Conservation (phyloP, 1,140 invertebrate genomes). For the Neodiprion virginianus region DNA sequence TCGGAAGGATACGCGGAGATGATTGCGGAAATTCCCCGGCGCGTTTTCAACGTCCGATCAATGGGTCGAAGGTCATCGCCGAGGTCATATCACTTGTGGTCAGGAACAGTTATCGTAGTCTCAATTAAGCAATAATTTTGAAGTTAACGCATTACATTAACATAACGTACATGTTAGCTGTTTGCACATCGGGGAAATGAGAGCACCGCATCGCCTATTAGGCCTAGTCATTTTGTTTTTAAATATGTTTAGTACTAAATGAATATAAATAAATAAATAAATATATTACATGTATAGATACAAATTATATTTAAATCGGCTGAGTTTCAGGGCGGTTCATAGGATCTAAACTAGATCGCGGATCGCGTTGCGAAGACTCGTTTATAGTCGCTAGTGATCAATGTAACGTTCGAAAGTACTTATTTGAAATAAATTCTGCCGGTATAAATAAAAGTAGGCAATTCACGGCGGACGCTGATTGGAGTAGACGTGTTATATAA, state of each 20-base stretch:
- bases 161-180: not conserved
- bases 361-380: not conserved
- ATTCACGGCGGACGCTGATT: not conserved
- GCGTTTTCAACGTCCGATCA: not conserved
- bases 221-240: slow-evolving; percentile 57
- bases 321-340: not conserved
- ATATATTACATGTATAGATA: not conserved
- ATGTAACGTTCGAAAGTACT: not conserved
- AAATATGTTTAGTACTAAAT: slow-evolving; percentile 30
- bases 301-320: not conserved
- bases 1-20: not conserved
- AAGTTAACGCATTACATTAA: not conserved
- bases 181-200: not conserved
- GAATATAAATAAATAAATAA: not conserved
- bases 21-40: too few species aligned
- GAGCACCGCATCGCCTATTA: slow-evolving; percentile 54
- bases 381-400: not conserved
- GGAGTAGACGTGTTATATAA: not conserved
- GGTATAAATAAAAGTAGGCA: not conserved
- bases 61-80: not conserved
- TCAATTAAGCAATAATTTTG: not conserved
- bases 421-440: not conserved
- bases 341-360: not conserved
- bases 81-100: not conserved
- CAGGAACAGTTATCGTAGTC: not conserved